These are phyloP conservation scores for Fulica atra DNA, from an alignment of 2,113 vertebrate genomes.

Conservation along the genomic window DNA sequence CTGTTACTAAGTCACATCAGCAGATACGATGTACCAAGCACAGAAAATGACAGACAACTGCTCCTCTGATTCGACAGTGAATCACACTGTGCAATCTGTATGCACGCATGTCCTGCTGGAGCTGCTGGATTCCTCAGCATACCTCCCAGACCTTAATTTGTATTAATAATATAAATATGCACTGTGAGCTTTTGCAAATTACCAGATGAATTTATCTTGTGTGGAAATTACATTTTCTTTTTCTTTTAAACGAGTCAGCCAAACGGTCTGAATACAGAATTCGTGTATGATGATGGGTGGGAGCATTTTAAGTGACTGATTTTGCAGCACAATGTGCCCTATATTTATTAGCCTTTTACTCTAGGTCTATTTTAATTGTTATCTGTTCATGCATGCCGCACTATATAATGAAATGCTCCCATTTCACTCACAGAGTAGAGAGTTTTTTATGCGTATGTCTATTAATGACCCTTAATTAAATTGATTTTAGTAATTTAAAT, in stretches of 20 bases:
- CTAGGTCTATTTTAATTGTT: conserved; percentile 82
- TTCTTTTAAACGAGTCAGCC: conserved; percentile 19
- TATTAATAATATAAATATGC: conserved; percentile 5
- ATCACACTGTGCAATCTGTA: background rate
- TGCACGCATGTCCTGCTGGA: background rate
- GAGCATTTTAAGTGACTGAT: conserved; percentile 64
- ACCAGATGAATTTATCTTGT: conserved; percentile 3
- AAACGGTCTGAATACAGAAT: conserved; percentile 41
- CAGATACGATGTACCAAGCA: background rate
- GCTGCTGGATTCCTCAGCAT: conserved; percentile 5
- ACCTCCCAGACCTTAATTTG: conserved; percentile 17
- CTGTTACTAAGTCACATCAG: background rate
- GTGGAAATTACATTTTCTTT: conserved; percentile 53
- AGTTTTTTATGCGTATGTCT: conserved; percentile 74
- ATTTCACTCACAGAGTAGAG: conserved; percentile 72
- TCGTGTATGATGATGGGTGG: conserved; percentile 50
- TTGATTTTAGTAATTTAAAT: conserved; percentile 77
- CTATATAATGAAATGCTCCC: conserved; percentile 80
- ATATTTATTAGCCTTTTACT: conserved; percentile 79
- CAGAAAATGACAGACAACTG: conserved; percentile 33
- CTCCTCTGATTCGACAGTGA: background rate
- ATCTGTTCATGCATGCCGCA: conserved; percentile 71
- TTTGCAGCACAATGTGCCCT: conserved; percentile 65
- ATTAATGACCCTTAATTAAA: conserved; percentile 83
- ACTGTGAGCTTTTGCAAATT: conserved; percentile 15